Conservation (phyloP, 2,888 invertebrate species). For the Cylloceria caligata region DNA sequence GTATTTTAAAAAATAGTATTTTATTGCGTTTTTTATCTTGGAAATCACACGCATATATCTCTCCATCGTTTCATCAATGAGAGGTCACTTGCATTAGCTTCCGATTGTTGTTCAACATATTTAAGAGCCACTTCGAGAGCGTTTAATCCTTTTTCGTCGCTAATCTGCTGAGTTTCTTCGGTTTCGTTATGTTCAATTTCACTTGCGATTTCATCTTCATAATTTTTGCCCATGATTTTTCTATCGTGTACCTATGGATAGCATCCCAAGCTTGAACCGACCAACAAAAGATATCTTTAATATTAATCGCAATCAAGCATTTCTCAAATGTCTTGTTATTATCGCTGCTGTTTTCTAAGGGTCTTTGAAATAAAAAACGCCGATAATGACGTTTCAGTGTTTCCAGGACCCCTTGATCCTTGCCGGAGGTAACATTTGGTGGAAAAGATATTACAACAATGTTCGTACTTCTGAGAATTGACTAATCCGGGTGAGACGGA, state of each 20-base stretch:
- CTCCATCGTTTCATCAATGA: conserved; percentile 63
- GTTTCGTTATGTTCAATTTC: conserved; percentile 39
- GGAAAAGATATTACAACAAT: conserved; percentile 66
- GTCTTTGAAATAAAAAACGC: conserved; percentile 58
- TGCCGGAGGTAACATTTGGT: conserved; percentile 69
- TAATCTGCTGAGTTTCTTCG: conserved; percentile 41
- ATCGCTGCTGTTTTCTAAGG: conserved; percentile 55
- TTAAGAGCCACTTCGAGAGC: conserved; percentile 61
- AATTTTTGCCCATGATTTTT: conserved; percentile 67
- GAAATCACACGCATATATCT: too few species aligned
- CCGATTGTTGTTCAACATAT: conserved; percentile 56
- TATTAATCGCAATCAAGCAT: conserved; percentile 58
- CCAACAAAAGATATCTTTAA: conserved; percentile 69
- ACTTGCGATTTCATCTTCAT: conserved; percentile 42
- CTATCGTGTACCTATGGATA: conserved; percentile 61
- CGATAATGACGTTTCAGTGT: conserved; percentile 70
- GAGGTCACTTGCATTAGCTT: conserved; percentile 58
- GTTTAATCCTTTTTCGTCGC: conserved; percentile 53
- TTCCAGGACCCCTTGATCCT: conserved; percentile 71
- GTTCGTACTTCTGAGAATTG: conserved; percentile 26
- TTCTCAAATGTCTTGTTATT: conserved; percentile 57
- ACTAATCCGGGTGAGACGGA: conserved; percentile 29
- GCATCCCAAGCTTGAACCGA: conserved; percentile 68
- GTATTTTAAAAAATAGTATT: too few species aligned
- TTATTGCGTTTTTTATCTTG: too few species aligned